Conservation (phyloP, 2,113 vertebrate genomes). For the Silurus meridionalis region DNA sequence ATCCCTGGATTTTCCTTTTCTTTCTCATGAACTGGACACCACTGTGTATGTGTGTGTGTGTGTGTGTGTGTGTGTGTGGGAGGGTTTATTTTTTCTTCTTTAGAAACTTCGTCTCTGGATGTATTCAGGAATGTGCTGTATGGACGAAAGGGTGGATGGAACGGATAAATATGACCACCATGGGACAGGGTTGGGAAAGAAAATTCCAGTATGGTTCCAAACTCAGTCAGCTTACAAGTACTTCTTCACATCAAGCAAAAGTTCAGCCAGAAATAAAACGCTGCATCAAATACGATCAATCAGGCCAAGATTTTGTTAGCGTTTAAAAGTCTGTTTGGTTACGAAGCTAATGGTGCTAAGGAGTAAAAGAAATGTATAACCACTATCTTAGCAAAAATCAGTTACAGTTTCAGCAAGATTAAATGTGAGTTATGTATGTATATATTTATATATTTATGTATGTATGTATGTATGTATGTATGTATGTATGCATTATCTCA, state of each 20-base stretch:
- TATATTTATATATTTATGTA: no score
- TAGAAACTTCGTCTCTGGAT: background rate
- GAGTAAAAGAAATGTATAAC: background rate
- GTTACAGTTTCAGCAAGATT: background rate
- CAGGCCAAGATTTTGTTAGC: background rate
- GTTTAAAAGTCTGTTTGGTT: background rate
- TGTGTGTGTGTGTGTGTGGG: conserved; percentile 16
- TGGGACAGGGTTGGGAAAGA: background rate
- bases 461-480: no score
- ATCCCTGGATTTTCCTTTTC: conserved; percentile 32
- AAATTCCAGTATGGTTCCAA: background rate
- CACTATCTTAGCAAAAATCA: background rate
- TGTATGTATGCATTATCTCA: no score
- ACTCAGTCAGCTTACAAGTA: background rate
- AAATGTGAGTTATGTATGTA: background rate
- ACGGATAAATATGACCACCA: background rate
- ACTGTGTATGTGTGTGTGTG: conserved; percentile 39
- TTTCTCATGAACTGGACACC: conserved; percentile 46
- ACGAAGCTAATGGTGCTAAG: background rate
- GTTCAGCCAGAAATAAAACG: conserved; percentile 7
- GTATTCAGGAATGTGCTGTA: background rate
- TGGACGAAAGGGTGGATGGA: background rate
- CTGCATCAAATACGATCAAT: background rate
- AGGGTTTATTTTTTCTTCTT: conserved; percentile 2
- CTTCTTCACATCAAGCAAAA: background rate